Conservation (phyloP, 2,888 invertebrate genomes). For the Vannuccia rotundouncinata region DNA sequence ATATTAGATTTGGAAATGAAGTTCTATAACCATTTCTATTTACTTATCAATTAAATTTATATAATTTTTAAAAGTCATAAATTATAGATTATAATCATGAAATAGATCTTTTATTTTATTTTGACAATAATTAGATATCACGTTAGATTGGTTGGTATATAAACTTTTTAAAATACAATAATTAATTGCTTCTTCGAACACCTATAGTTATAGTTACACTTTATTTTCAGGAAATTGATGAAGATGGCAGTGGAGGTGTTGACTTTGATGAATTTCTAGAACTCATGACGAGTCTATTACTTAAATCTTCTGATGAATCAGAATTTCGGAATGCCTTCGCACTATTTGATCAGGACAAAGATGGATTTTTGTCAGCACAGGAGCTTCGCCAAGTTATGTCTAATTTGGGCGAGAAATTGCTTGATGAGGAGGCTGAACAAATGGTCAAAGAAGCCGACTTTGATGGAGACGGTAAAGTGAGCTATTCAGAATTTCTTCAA, state of each 20-base stretch:
- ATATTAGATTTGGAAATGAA: no score
- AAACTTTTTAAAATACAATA: no score
- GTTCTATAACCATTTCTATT: no score
- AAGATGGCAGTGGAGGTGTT: not conserved
- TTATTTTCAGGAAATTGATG: not conserved
- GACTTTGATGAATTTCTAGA: not conserved
- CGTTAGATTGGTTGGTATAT: no score
- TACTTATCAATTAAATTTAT: no score
- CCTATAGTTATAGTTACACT: no score
- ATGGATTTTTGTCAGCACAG: not conserved
- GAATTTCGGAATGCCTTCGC: constrained; percentile 6
- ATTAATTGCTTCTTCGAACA: no score
- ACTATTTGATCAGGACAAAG: constrained; percentile 1
- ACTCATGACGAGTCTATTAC: constrained; percentile 1
- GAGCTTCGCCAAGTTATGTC: not conserved
- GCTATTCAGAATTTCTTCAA: not conserved
- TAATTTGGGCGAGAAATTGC: not conserved
- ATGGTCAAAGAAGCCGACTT: constrained; percentile 5
- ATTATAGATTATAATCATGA: no score
- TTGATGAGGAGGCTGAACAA: not conserved
- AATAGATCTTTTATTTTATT: no score
- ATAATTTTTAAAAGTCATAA: no score
- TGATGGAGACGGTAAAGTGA: not conserved
- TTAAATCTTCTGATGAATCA: not conserved
- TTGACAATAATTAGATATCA: no score